phyloP scores from a whole-genome alignment of 1,140 invertebrate species.

The Diabrotica undecimpunctata region DNA sequence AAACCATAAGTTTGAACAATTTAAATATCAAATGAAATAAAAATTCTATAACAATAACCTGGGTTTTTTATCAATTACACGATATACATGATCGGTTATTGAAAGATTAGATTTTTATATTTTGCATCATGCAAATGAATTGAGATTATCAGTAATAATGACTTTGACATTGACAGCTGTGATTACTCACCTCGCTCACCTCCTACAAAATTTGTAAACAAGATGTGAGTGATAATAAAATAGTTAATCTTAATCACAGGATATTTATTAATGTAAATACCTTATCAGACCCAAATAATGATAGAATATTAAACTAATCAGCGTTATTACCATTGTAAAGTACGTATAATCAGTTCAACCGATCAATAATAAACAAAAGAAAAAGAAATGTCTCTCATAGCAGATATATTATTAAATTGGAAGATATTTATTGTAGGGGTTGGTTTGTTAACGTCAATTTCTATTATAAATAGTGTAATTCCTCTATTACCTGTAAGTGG shows the following conservation, averaged over 20 bases:
- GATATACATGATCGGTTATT: no score
- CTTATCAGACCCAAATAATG: background rate
- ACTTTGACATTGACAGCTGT: background rate
- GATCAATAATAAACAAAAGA: background rate
- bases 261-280: background rate
- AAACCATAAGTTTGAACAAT: no score
- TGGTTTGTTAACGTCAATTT: constrained; percentile 9
- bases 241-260: background rate
- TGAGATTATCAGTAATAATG: background rate
- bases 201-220: background rate
- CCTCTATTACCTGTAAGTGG: constrained; percentile 23
- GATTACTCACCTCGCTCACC: background rate
- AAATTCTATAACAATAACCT: no score
- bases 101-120: no score
- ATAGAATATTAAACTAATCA: background rate
- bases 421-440: constrained; percentile 20
- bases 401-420: constrained; percentile 16
- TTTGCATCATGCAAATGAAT: no score
- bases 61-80: no score
- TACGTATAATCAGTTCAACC: background rate
- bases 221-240: background rate
- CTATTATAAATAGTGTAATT: constrained; percentile 15
- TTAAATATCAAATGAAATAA: no score
- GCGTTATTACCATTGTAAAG: background rate
- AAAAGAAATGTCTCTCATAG: constrained; percentile 7